Conservation (phyloP, 2,888 invertebrate genomes). For the Carpatolechia fugitivella region DNA sequence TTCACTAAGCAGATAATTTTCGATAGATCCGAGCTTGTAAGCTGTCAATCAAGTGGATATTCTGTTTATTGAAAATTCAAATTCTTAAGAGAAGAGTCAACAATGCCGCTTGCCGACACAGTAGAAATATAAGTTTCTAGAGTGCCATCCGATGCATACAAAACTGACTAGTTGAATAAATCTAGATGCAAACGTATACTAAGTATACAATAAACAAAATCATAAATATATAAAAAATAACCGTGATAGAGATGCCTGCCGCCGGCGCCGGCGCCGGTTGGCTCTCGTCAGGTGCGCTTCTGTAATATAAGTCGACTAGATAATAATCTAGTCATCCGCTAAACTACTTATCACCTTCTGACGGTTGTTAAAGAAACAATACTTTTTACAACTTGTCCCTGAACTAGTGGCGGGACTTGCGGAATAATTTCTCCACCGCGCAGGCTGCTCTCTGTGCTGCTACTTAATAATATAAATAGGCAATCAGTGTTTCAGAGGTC, state of each 20-base stretch:
- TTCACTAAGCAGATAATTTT: slow-evolving; percentile 75
- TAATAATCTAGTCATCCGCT: not conserved
- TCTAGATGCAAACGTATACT: too few relatives aligned
- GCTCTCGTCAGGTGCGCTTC: too few relatives aligned
- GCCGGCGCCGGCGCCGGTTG: too few relatives aligned
- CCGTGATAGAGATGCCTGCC: too few relatives aligned
- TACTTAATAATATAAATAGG: slow-evolving; percentile 66
- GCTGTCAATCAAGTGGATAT: slow-evolving; percentile 67
- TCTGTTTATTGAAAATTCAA: slow-evolving; percentile 45
- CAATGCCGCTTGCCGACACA: not conserved
- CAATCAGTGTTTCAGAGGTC: slow-evolving; percentile 56
- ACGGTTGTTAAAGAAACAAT: slow-evolving; percentile 21
- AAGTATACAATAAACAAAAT: too few relatives aligned
- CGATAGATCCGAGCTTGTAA: slow-evolving; percentile 56
- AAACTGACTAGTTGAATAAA: too few relatives aligned
- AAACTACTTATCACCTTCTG: not conserved
- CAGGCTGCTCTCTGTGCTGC: slow-evolving; percentile 37
- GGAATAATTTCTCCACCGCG: slow-evolving; percentile 68
- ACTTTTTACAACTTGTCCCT: slow-evolving; percentile 57
- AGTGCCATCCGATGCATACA: too few relatives aligned
- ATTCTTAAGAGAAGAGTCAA: slow-evolving; percentile 14
- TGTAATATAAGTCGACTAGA: too few relatives aligned
- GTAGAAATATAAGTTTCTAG: not conserved
- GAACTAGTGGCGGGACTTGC: slow-evolving; percentile 66
- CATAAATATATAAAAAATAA: too few relatives aligned